Conservation (phyloP, 2,113 vertebrate genomes). For the Aramus guarauna region DNA sequence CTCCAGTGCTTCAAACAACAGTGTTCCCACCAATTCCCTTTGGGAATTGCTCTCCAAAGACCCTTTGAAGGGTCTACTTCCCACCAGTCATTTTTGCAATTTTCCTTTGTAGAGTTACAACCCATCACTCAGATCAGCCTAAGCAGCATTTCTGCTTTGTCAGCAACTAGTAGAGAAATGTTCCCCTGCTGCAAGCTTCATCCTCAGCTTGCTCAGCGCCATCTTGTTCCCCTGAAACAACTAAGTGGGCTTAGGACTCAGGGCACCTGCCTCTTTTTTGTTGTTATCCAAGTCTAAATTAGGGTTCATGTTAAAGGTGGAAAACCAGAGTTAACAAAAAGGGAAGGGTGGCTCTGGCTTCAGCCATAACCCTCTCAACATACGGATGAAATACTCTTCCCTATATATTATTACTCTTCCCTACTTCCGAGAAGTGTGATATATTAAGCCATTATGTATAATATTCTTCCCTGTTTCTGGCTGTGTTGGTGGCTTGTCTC, state of each 20-base stretch:
- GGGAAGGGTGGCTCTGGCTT: background rate
- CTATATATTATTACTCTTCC: background rate
- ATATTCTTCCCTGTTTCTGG: background rate
- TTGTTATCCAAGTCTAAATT: background rate
- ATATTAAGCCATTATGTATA: background rate
- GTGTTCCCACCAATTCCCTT: background rate
- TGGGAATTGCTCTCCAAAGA: background rate
- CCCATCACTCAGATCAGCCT: background rate
- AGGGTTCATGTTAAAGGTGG: background rate
- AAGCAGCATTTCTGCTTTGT: background rate
- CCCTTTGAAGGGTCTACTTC: background rate
- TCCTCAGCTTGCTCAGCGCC: background rate
- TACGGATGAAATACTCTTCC: background rate
- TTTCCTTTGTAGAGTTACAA: background rate
- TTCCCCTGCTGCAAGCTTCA: background rate
- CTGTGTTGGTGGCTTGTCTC: background rate
- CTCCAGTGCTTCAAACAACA: background rate
- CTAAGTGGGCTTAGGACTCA: background rate
- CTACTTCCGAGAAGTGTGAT: background rate
- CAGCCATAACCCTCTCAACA: background rate
- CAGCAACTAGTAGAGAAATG: background rate
- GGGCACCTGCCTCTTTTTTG: background rate
- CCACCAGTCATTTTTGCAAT: background rate
- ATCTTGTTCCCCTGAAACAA: background rate
- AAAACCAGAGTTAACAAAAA: background rate